A percentile compares a stretch with the other conserved stretches of the same genome.
phyloP scores from a whole-genome alignment of 2,113 vertebrate species.

The Riparia riparia region DNA sequence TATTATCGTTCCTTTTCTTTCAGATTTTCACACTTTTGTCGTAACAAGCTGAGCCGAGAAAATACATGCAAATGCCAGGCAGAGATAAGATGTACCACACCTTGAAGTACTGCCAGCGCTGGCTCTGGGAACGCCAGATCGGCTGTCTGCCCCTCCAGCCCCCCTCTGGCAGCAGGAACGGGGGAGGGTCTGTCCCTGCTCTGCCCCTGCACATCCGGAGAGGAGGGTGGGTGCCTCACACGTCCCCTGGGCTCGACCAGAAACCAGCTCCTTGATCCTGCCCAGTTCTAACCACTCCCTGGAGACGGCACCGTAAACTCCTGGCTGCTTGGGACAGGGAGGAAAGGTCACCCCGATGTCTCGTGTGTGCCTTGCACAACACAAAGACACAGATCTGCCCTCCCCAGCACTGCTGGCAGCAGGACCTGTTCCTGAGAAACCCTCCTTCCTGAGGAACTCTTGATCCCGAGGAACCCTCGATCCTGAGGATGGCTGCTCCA shows the following conservation, averaged over 20 bases:
- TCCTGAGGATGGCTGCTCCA: neutral
- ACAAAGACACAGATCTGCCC: neutral
- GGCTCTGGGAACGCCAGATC: neutral
- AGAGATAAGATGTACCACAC: constrained; percentile 29
- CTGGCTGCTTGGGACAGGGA: neutral
- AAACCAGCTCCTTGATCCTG: neutral
- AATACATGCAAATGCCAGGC: constrained; percentile 50
- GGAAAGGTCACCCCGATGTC: neutral
- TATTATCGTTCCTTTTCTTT: constrained; percentile 52
- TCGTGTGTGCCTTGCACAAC: neutral
- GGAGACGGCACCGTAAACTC: neutral
- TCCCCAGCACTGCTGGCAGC: neutral
- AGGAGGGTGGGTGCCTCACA: neutral
- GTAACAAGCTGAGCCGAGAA: constrained; percentile 66
- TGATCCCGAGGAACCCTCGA: neutral
- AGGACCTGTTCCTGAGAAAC: neutral
- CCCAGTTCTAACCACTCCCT: neutral
- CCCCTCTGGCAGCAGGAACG: neutral
- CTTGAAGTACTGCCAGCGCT: constrained; percentile 45
- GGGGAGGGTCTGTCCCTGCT: neutral
- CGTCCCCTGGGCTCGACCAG: accelerated
- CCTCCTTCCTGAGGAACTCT: neutral
- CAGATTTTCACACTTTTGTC: constrained; percentile 64
- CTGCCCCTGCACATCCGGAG: neutral
- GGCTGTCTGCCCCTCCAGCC: neutral